Base-by-base conservation (phyloP, 2,113 vertebrate species). In the Archilochus colubris region DNA sequence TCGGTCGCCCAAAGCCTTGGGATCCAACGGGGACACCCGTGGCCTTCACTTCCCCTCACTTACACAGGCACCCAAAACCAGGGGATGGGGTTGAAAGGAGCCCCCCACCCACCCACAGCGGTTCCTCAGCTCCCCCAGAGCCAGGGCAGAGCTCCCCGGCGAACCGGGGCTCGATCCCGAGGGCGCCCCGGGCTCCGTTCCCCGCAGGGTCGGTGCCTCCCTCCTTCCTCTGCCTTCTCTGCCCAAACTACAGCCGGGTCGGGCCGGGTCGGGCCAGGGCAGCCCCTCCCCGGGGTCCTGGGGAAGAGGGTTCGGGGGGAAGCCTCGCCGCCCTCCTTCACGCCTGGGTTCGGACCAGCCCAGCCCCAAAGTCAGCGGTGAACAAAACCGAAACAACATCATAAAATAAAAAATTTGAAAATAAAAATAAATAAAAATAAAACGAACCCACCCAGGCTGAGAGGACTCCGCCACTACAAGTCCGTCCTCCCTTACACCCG, bases 391-490 rank as follows among this genome's bases (percentile, higher is more conserved):
- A 25, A 78, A 33, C 55, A 78, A 33, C 62, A 24, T n/a, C 7
- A 7, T 15, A 6, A 5, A 23, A 8, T 68, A 44, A 16, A 18
- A 55, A 31, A 18, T 33, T 33, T 33, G 33, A 8, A 11, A 18
- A 53, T 40, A 28, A 14, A 16, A 16, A 16, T 27, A 53, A 14
- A 40, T 40, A 40, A 16, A 54, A 51, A 14, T 13, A 10, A 53
- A 54, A 28, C 12, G 33, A 89, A 84, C 92, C 90, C 92, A 86
- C 95, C 92, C 92, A 25, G 44, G 31, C 51, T n/a, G 55, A 81
- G 46, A 51, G 84, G 74, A 63, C 82, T 87, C 86, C 14, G 72
- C 82, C 64, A 68, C 69, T 53, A 33, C 64, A 33, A 53, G 74
- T 84, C 54, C 46, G 55, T 44, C 79, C 64, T 48, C 46, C 33